phyloP scores from a whole-genome alignment of 1,140 invertebrate species.

The Neodiprion lecontei region DNA sequence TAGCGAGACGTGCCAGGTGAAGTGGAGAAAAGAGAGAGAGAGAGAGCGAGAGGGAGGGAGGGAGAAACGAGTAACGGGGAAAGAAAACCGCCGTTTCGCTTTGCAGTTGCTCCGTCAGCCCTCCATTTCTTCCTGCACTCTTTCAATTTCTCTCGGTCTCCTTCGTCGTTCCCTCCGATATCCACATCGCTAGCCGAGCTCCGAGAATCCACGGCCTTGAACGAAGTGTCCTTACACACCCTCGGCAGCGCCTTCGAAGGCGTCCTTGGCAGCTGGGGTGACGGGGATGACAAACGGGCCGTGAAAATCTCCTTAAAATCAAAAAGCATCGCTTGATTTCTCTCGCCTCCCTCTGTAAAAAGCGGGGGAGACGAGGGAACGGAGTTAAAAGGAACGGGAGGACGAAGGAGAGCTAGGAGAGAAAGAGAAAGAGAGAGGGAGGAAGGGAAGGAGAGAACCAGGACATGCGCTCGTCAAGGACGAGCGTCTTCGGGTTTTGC shows the following conservation, averaged over 20 bases:
- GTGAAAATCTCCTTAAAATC: slow-evolving; percentile 20
- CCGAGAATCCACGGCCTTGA: not conserved
- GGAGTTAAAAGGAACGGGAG: not conserved
- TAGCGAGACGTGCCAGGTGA: too few species aligned
- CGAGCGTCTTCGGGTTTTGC: slow-evolving; percentile 6
- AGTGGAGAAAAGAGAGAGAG: too few species aligned
- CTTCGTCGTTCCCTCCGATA: too few species aligned
- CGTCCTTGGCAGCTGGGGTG: not conserved
- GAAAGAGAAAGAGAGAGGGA: not conserved
- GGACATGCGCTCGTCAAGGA: slow-evolving; percentile 23
- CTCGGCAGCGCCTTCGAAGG: not conserved
- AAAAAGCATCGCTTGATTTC: slow-evolving; percentile 25
- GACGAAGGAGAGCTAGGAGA: not conserved
- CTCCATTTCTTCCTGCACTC: not conserved
- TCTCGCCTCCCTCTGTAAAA: slow-evolving; percentile 24
- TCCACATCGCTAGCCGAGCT: too few species aligned
- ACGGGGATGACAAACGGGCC: not conserved
- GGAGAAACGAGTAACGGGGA: too few species aligned
- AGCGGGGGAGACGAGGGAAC: not conserved
- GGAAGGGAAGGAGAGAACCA: not conserved
- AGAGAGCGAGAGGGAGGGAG: too few species aligned
- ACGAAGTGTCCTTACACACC: not conserved
- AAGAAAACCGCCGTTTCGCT: not conserved
- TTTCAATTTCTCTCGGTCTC: not conserved
- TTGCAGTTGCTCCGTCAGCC: not conserved